Base-by-base conservation (phyloP, 1,140 invertebrate genomes). In the Camponotus vicinus region DNA sequence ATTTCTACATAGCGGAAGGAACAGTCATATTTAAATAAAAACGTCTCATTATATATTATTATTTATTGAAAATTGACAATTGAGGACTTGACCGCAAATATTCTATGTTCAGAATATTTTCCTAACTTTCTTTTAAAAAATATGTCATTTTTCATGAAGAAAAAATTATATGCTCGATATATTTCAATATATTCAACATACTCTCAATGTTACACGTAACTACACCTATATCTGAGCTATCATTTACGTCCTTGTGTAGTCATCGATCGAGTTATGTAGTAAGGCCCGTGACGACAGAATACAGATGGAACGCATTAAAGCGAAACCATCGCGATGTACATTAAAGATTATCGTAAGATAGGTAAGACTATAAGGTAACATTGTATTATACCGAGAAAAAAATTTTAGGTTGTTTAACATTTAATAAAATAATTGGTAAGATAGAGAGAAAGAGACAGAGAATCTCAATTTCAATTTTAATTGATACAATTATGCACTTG, bases 241-340 rank as follows among this genome's bases (percentile, higher is more conserved):
- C 79, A 75, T 83, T 83, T 83, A 57, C 55, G 79, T 73, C 79
- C 69, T 83, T 83, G 79, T 83, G 8, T 83, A 57, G 40, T 49
- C 40, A 83, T 83, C 79, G 79, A 83, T 83, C 79, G 79, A 61
- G 32, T 83, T 83, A 63, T 75, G 69, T 83, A 63, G 69, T 73
- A 83, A 75, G 59, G 69, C 7, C 67, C 69, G 79, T 75, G 79
- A 83, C 79, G 79, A 75, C 79, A 83, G 79, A 83, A 83, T 83
- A 83, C 69, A 83, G 69, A 83, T 75, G 32, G 69, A 83, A 75
- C 69, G 32, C 55, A 83, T 83, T 83, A 83, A 83, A 83, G 79
- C 69, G 79, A 75, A 83, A 83, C 69, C 15, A 82, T 45, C n/a
- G 42, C 45, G 55, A 0, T 45, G 27, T 70, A 70, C 79, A 49